Conservation (phyloP, 2,888 invertebrate genomes). For the Parascotia fuliginaria region DNA sequence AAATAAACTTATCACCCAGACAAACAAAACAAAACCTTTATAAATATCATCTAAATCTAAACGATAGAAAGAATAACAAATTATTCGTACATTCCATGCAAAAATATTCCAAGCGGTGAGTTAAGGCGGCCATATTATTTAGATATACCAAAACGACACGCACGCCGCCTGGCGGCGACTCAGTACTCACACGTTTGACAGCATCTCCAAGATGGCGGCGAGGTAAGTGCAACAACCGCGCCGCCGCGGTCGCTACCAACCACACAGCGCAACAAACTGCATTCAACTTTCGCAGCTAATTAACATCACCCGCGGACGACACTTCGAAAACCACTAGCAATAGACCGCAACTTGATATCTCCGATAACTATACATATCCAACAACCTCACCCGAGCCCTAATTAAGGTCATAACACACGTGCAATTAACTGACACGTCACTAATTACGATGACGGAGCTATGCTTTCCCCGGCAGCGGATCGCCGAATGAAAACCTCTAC, state of each 20-base stretch:
- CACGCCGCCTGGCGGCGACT: constrained; percentile 76
- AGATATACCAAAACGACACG: constrained; percentile 64
- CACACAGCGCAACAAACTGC: constrained; percentile 64
- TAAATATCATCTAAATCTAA: constrained; percentile 23
- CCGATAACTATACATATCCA: constrained; percentile 12
- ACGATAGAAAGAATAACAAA: constrained; percentile 34
- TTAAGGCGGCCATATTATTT: constrained; percentile 70
- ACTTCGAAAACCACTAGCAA: constrained; percentile 12
- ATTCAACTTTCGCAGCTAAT: constrained; percentile 41
- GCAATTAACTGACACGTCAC: constrained; percentile 50
- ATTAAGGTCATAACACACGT: constrained; percentile 43
- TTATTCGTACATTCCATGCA: constrained; percentile 61
- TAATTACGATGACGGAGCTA: constrained; percentile 81
- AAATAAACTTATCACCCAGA: background rate
- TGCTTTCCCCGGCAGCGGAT: constrained; percentile 82
- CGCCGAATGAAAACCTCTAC: constrained; percentile 85
- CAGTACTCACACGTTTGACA: constrained; percentile 67
- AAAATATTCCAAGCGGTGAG: constrained; percentile 77
- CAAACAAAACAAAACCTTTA: background rate
- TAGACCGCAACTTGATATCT: background rate
- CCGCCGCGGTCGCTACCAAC: constrained; percentile 41
- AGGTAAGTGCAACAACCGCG: constrained; percentile 41
- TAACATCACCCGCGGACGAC: constrained; percentile 24
- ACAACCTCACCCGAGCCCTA: background rate
- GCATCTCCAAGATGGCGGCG: constrained; percentile 75